These are phyloP conservation scores for Gopherus evgoodei DNA, from an alignment of 2,113 vertebrate genomes.

Conservation along the genomic window DNA sequence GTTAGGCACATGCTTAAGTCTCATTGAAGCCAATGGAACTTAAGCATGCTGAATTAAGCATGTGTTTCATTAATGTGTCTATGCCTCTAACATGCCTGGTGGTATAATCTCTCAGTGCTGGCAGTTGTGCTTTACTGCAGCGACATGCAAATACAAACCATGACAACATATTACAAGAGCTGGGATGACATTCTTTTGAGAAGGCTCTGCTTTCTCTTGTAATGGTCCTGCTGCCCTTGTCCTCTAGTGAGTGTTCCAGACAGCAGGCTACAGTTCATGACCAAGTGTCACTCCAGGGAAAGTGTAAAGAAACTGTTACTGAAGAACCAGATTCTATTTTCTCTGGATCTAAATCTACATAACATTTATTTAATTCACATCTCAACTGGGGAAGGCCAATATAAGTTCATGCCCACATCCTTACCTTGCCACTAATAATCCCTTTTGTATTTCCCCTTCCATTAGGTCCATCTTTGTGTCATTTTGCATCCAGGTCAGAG, in stretches of 20 bases:
- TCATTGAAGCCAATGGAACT: fast-evolving
- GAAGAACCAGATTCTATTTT: background rate
- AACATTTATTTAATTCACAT: background rate
- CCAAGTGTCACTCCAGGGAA: background rate
- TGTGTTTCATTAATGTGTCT: fast-evolving
- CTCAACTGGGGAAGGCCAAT: background rate
- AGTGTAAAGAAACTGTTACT: background rate
- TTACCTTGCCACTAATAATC: background rate
- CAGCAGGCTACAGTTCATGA: fast-evolving
- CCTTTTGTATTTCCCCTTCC: background rate
- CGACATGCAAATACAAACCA: fast-evolving
- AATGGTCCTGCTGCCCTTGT: background rate
- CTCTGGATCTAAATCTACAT: background rate
- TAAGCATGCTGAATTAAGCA: background rate
- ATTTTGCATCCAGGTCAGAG: background rate
- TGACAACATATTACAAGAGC: background rate
- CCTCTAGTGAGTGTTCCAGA: background rate
- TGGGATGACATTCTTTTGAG: background rate
- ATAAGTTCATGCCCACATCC: background rate
- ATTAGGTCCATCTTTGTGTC: fast-evolving
- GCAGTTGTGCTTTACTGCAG: background rate
- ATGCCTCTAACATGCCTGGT: fast-evolving
- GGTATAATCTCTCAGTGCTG: background rate
- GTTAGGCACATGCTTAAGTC: background rate
- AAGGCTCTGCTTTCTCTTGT: background rate